Base-by-base conservation (phyloP, 2,113 vertebrate genomes). In the Antechinus stuartii region DNA sequence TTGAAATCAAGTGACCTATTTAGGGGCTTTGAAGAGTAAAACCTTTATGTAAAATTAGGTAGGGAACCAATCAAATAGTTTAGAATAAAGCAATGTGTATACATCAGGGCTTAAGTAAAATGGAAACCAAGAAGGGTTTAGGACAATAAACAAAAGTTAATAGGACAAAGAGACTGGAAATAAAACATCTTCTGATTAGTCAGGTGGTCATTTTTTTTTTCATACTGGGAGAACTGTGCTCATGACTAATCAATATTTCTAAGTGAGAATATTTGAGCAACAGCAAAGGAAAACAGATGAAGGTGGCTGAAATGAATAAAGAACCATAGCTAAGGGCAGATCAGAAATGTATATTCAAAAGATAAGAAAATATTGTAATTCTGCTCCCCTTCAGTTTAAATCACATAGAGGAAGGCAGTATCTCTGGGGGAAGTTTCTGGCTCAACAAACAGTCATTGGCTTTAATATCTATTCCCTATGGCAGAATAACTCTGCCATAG, bases 381-480 rank as follows among this genome's bases (percentile, higher is more conserved):
- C 92, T 46, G 54, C 47, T 91, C 16, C 12, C 9, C 90, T 94
- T 95, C 50, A 49, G 6, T 90, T 96, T 94, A 92, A 95, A 94
- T 92, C 91, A 96, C 89, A 97, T 95, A 89, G 68, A 68, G 90
- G 68, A 24, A 94, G 91, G 24, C 1, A 52, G 0, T 42, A 93
- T 93, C 54, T 95, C 94, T 90, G 42, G 2, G 50, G 26, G 91
- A 47, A 90, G 11, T 92, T 92, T 91, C 8, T 61, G 42, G 16
- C 0, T 96, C 68, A 90, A 94, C 56, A 96, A 92, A 96, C 95
- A 94, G 92, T 92, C 92, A 9, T 94, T 49, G 26, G 56, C 89
- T 93, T 96, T 95, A 96, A 92, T 94, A 96, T 97, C 91, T 54
- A 1, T 97, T 97, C 96, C 93, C 94, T 93, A 96, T 89, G 96